These are phyloP conservation scores for Glyptemys insculpta DNA, from an alignment of 2,797 vertebrate genomes.

Conservation along the genomic window DNA sequence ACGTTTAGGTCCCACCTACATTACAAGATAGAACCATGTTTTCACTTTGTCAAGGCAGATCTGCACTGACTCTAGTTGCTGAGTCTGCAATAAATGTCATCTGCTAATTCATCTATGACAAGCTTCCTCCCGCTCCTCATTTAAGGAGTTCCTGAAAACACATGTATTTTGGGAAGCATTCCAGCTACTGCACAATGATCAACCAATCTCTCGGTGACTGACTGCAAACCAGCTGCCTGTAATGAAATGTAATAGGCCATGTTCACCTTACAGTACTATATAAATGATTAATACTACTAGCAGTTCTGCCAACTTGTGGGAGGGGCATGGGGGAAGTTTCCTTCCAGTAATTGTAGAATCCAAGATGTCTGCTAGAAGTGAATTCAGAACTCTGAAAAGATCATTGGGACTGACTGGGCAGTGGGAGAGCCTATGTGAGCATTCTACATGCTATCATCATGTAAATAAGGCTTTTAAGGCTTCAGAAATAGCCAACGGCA, in stretches of 20 bases:
- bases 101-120: not conserved
- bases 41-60: not conserved
- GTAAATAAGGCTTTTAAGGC: not conserved
- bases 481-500: not conserved
- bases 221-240: not conserved
- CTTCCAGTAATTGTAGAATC: not conserved
- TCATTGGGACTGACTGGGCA: not conserved
- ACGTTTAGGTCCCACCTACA: not conserved
- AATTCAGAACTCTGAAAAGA: not conserved
- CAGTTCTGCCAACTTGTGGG: not conserved
- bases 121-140: not conserved
- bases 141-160: not conserved
- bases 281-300: not conserved
- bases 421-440: not conserved
- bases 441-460: not conserved
- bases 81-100: not conserved
- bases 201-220: not conserved
- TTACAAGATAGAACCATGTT: not conserved
- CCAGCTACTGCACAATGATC: not conserved
- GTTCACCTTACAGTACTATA: not conserved
- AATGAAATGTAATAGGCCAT: not conserved
- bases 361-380: slow-evolving; percentile 29
- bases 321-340: slow-evolving; percentile 1
- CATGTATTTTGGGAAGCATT: not conserved
- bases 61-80: not conserved